Percentiles rank a stretch among this genome's conserved stretches.
These are phyloP conservation scores for Cisticola juncidis DNA, from an alignment of 2,113 vertebrate genomes.

Conservation along the genomic window DNA sequence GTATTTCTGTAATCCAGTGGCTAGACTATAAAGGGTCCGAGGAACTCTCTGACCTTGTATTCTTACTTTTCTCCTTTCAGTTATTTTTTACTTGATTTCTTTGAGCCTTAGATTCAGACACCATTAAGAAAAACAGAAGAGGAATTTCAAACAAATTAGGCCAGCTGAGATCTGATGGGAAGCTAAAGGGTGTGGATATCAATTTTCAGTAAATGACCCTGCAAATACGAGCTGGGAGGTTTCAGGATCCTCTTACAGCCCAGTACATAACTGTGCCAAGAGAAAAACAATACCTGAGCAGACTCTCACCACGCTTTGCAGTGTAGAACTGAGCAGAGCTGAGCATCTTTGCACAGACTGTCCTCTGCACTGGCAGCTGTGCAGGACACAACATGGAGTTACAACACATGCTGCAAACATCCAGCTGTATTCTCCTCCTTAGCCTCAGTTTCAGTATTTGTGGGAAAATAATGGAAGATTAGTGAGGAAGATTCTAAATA, in stretches of 20 bases:
- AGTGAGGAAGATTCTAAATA: not conserved
- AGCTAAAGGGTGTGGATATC: not conserved
- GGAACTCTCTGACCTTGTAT: not conserved
- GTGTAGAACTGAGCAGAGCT: not conserved
- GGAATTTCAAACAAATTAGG: not conserved
- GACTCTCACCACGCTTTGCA: fast-evolving
- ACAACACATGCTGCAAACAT: not conserved
- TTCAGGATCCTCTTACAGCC: not conserved
- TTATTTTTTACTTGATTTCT: not conserved
- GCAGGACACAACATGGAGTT: not conserved
- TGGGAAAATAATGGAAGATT: not conserved
- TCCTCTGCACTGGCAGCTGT: not conserved
- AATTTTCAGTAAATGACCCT: not conserved
- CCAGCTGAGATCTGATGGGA: not conserved
- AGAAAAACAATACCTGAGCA: not conserved
- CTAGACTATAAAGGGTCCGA: not conserved
- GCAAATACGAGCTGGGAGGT: not conserved
- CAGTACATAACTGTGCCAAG: not conserved
- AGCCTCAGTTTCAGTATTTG: not conserved
- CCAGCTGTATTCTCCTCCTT: not conserved
- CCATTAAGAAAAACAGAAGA: not conserved
- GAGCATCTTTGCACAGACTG: not conserved
- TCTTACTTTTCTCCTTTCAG: not conserved
- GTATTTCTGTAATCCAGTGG: not conserved
- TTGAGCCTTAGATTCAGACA: not conserved